phyloP scores from a whole-genome alignment of 2,797 vertebrate species.

The Chaetophractus vellerosus region DNA sequence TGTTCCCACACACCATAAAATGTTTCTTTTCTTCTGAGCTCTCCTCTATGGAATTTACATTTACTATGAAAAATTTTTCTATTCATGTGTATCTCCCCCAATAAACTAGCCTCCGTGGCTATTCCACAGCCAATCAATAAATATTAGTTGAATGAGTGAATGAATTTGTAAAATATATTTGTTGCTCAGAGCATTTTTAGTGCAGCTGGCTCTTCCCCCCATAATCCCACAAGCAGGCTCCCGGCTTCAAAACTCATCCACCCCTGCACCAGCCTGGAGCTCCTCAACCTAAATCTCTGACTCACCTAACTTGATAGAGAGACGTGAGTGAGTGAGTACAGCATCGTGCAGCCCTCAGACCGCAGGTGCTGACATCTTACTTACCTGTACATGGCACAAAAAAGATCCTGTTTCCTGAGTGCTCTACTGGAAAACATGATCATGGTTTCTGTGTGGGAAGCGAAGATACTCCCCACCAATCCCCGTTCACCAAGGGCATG shows the following conservation, averaged over 20 bases:
- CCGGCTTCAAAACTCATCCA: no score
- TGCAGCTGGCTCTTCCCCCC: neutral
- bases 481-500: neutral
- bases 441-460: neutral
- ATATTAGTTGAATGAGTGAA: neutral
- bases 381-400: neutral
- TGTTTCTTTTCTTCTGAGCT: neutral
- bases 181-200: neutral
- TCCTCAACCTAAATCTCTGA: neutral
- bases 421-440: slow-evolving; percentile 30
- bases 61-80: neutral
- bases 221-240: neutral
- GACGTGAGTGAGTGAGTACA: neutral
- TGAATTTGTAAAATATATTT: neutral
- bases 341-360: neutral
- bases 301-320: neutral
- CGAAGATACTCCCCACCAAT: neutral
- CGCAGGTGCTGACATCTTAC: neutral
- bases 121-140: neutral
- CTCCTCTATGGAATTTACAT: neutral
- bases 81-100: neutral
- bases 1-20: neutral
- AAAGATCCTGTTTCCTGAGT: slow-evolving; percentile 17
- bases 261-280: neutral
- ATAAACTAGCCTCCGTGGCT: neutral